Percentiles rank a stretch among this genome's conserved stretches.
phyloP scores from a whole-genome alignment of 35 echinoderm and acorn worm genomes.

The Lytechinus pictus region DNA sequence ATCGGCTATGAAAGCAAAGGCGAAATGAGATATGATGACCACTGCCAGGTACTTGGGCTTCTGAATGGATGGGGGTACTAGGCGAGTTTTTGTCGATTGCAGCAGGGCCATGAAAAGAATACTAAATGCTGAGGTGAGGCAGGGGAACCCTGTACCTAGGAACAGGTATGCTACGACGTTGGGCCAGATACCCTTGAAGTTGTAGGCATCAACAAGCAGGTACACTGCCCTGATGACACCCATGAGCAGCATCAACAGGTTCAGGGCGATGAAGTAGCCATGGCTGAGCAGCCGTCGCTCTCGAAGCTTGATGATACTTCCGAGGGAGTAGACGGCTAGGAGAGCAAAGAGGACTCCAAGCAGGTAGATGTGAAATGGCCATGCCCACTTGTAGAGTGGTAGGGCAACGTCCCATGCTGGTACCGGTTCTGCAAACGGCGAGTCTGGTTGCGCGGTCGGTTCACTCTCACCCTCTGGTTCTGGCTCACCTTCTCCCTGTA shows the following conservation, averaged over 20 bases:
- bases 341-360: conserved; percentile 74
- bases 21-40: conserved; percentile 82
- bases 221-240: conserved; percentile 79
- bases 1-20: conserved; percentile 77
- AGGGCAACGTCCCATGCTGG: conserved; percentile 77
- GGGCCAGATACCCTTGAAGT: conserved; percentile 68
- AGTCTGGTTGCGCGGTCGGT: conserved; percentile 44
- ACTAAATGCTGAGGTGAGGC: conserved; percentile 95
- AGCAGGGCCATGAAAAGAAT: conserved; percentile 92
- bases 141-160: conserved; percentile 91
- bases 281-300: conserved; percentile 72
- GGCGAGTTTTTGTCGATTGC: conserved; percentile 81
- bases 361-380: conserved; percentile 91
- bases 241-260: conserved; percentile 81
- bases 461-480: conserved; percentile 54
- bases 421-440: conserved; percentile 86
- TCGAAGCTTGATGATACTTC: conserved; percentile 78
- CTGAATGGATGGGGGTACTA: conserved; percentile 84
- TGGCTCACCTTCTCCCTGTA: conserved; percentile 26
- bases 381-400: conserved; percentile 55
- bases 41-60: conserved; percentile 62
- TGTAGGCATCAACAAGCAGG: conserved; percentile 94
- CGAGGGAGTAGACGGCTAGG: conserved; percentile 80
- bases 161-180: conserved; percentile 75
- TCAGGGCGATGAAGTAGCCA: conserved; percentile 90